phyloP scores from a whole-genome alignment of 2,888 invertebrate genomes.

The Sphaerophoria rueppellii region DNA sequence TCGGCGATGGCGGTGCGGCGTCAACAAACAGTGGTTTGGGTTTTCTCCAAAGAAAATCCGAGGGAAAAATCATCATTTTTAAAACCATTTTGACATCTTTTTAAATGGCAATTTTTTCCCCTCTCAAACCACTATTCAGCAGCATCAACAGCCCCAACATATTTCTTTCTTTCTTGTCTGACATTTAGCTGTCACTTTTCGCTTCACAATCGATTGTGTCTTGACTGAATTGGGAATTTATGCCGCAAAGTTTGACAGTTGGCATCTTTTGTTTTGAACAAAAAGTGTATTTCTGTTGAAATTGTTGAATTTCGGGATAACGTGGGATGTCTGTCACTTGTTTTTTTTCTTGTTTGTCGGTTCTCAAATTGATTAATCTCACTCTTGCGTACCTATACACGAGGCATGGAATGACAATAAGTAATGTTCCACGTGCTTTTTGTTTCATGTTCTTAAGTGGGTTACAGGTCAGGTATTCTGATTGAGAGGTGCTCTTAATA shows the following conservation, averaged over 20 bases:
- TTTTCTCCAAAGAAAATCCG: not conserved
- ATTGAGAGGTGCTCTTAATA: conserved; percentile 34
- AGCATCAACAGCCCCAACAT: not conserved
- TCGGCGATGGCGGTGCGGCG: too few relatives aligned
- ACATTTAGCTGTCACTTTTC: conserved; percentile 47
- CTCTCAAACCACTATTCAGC: too few relatives aligned
- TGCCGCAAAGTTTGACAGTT: conserved; percentile 8
- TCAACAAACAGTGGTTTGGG: too few relatives aligned
- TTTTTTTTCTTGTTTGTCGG: conserved; percentile 2
- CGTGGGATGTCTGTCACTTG: conserved; percentile 36
- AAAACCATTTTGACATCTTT: too few relatives aligned
- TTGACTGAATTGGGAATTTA: conserved; percentile 16
- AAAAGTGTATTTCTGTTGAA: conserved; percentile 1
- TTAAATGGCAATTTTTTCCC: too few relatives aligned
- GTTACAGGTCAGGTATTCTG: conserved; percentile 43
- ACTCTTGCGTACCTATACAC: not conserved
- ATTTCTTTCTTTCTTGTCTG: conserved; percentile 39
- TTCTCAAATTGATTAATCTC: not conserved
- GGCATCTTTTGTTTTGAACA: conserved; percentile 13
- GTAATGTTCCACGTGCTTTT: not conserved
- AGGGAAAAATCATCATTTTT: too few relatives aligned
- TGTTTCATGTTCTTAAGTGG: not conserved
- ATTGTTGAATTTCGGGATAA: conserved; percentile 17
- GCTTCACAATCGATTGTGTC: conserved; percentile 44
- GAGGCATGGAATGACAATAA: conserved; percentile 5